These are phyloP conservation scores for Sturmia bella DNA, from an alignment of 2,888 invertebrate species.

Conservation along the genomic window DNA sequence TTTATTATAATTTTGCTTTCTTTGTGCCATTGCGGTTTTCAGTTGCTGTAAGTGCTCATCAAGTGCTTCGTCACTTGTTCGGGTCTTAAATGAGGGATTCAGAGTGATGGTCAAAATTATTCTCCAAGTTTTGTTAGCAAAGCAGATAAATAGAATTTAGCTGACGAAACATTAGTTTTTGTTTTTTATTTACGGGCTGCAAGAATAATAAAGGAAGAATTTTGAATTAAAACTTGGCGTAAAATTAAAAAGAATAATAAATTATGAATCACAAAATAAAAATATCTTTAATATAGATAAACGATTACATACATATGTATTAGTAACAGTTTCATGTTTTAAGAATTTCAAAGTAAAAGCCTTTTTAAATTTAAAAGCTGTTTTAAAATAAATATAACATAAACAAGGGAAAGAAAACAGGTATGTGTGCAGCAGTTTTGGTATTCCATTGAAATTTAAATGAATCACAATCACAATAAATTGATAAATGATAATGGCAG, in stretches of 20 bases:
- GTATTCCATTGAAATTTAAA: constrained; percentile 38
- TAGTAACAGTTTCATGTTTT: not conserved
- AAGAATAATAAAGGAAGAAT: constrained; percentile 15
- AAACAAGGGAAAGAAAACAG: not conserved
- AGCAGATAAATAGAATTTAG: constrained; percentile 9
- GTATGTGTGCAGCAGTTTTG: constrained; percentile 18
- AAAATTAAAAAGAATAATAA: not conserved
- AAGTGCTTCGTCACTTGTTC: constrained; percentile 76
- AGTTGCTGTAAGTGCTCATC: constrained; percentile 76
- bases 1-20: constrained; percentile 60
- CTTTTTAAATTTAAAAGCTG: constrained; percentile 13
- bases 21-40: constrained; percentile 66
- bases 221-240: not conserved
- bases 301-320: not conserved
- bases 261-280: constrained; percentile 12
- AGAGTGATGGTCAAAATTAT: constrained; percentile 46
- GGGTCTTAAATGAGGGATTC: constrained; percentile 73
- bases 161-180: constrained; percentile 23
- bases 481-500: constrained; percentile 9
- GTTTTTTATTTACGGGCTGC: constrained; percentile 12
- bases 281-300: not conserved
- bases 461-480: constrained; percentile 48
- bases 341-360: not conserved
- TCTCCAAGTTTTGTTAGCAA: constrained; percentile 1
- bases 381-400: constrained; percentile 5